These are phyloP conservation scores for Caerostris extrusa DNA, from an alignment of 1,140 invertebrate species.

Conservation along the genomic window DNA sequence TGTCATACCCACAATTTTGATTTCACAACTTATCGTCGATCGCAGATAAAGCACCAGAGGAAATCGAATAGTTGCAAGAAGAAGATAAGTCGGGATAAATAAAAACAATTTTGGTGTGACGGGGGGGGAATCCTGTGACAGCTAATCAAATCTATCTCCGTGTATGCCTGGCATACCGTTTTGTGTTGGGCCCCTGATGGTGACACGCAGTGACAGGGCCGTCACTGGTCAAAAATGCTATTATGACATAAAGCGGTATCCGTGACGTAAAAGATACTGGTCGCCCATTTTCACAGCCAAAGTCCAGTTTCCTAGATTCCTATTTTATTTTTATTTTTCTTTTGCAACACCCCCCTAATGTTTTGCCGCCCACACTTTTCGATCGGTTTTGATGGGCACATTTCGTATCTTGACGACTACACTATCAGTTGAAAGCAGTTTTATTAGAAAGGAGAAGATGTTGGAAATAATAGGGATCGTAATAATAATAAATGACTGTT, in stretches of 20 bases:
- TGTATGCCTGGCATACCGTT: slow-evolving; percentile 27
- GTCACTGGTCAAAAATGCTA: slow-evolving; percentile 45
- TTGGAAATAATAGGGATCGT: too few species aligned
- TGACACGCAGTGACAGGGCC: background rate
- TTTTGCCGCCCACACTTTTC: too few species aligned
- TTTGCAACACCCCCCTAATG: too few species aligned
- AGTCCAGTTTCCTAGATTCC: too few species aligned
- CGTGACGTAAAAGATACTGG: slow-evolving; percentile 30
- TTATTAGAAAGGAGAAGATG: too few species aligned
- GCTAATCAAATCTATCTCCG: slow-evolving; percentile 21
- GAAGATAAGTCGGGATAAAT: background rate
- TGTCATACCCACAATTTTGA: too few species aligned
- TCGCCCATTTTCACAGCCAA: too few species aligned
- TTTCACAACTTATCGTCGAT: background rate
- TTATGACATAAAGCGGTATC: slow-evolving; percentile 44
- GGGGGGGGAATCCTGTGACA: background rate
- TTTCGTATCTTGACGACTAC: background rate
- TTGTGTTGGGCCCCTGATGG: background rate
- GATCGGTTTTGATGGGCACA: background rate
- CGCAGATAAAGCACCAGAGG: background rate
- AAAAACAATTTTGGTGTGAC: background rate
- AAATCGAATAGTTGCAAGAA: background rate
- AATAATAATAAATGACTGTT: too few species aligned
- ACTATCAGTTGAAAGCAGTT: too few species aligned
- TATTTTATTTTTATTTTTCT: too few species aligned